These are phyloP conservation scores for Netelia melanura DNA, from an alignment of 2,888 invertebrate genomes.

Conservation along the genomic window DNA sequence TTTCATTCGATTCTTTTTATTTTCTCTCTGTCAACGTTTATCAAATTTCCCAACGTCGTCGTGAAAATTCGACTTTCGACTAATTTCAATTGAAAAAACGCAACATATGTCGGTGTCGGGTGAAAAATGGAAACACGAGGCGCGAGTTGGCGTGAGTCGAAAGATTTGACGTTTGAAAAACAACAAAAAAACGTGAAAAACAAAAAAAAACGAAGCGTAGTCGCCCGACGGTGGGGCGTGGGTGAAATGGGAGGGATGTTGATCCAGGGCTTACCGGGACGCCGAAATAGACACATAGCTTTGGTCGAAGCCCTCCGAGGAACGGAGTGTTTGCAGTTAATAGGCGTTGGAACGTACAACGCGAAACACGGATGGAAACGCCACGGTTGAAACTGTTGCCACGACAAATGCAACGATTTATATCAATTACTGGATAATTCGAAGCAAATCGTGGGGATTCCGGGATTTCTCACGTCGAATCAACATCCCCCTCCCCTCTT, in stretches of 20 bases:
- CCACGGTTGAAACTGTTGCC: conserved; percentile 59
- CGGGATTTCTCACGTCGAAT: conserved; percentile 54
- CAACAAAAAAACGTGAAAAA: background rate
- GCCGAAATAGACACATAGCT: conserved; percentile 66
- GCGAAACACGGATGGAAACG: conserved; percentile 61
- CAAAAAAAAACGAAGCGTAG: conserved; percentile 6
- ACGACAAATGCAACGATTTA: conserved; percentile 80
- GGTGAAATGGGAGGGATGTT: conserved; percentile 31
- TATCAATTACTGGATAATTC: conserved; percentile 81
- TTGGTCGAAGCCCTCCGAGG: conserved; percentile 45
- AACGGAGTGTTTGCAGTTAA: conserved; percentile 23
- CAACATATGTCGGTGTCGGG: too few relatives aligned
- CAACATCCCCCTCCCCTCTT: conserved; percentile 28
- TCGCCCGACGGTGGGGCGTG: background rate
- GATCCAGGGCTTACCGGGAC: conserved; percentile 59
- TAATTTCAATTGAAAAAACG: background rate
- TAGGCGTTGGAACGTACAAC: conserved; percentile 62
- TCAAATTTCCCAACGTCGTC: background rate
- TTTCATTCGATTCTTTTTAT: background rate
- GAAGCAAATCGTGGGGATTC: conserved; percentile 68
- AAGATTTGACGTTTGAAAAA: background rate
- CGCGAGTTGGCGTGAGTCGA: too few relatives aligned
- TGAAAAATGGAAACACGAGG: too few relatives aligned
- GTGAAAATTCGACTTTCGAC: too few relatives aligned
- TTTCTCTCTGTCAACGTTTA: background rate